Evolutionary conservation across 2,113 vertebrate genomes (phyloP).

Genomic region (Rhineura floridana): DNA sequence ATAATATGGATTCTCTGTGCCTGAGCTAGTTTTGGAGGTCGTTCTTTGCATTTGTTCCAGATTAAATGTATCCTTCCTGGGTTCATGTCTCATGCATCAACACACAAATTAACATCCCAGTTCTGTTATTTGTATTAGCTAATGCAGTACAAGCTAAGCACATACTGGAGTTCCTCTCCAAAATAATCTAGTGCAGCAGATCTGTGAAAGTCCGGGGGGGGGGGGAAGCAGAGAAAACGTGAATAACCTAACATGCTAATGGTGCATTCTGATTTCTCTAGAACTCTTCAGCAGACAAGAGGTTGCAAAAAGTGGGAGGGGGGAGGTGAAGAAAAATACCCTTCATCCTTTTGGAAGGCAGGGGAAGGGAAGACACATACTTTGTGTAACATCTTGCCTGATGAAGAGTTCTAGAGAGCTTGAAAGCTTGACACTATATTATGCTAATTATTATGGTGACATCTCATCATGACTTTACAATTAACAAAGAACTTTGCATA

Average conservation of each 20-base stretch:
- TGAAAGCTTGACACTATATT: no score
- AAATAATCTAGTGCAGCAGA: background rate
- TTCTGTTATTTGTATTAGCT: conserved; percentile 1
- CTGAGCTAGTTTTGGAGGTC: background rate
- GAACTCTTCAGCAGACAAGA: no score
- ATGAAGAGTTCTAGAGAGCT: no score
- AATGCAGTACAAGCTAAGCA: background rate
- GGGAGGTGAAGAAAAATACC: no score
- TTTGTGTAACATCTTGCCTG: no score
- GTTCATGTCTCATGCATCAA: background rate
- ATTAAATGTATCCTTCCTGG: conserved; percentile 7
- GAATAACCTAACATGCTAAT: background rate
- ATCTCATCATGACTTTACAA: background rate
- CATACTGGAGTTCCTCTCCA: background rate
- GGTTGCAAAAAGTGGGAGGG: no score
- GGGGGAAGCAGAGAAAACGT: no score
- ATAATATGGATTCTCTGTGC: background rate
- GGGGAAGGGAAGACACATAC: no score
- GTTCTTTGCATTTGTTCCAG: conserved; percentile 6
- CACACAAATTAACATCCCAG: background rate
- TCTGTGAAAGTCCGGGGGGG: no score
- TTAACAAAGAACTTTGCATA: background rate
- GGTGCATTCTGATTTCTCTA: no score
- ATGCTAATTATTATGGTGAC: background rate
- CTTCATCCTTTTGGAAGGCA: no score